Evolutionary conservation across 2,113 vertebrate genomes (phyloP), one percentile per base, ranked within the genome.

Genomic region (Saccopteryx leptura): DNA sequence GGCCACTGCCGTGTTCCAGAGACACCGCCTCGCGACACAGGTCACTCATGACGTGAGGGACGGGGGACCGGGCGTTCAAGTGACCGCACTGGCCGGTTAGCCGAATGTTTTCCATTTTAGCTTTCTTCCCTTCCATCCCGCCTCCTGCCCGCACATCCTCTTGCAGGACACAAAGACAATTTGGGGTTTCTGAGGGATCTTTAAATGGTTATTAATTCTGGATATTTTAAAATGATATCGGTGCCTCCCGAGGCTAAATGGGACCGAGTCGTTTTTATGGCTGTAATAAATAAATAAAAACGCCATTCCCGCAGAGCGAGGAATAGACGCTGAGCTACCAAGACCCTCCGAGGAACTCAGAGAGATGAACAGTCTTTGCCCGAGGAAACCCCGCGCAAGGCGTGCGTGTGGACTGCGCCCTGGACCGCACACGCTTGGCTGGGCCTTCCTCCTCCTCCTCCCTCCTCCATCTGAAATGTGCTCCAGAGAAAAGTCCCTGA

Each of bases 221-320:
- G 68, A 39, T 72, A 80, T 69, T 93, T 94, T 90, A 0, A 87
- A 94, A 96, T 33, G 33, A 69, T 72, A 87, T 69, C 66, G 68
- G 11, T 13, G 21, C 58, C 94, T 33, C 21, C 60, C 82, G 65
- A 90, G 65, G 86, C 71, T 86, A 88, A 90, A 56, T 28, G 12
- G 66, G 66, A 74, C 46, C 31, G 60, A 71, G 68, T 63, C 4
- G 28, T 6, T 88, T 68, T 96, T 58, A 95, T 72, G 39, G 92
- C 84, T 83, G 82, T 56, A 88, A 84, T 91, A 95, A 92, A 88
- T 68, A 94, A 71, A 78, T 71, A 60, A 88, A 93, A 93, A 84
- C 18, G 6, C 48, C 48, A 76, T 86, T 94, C 76, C 50, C 24
- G 26, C 72, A 33, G 88, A 92, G 28, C 56, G 69, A 31, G 63